These are phyloP conservation scores for Pachymerium ferrugineum DNA, from an alignment of 2,888 invertebrate species.

Conservation along the genomic window DNA sequence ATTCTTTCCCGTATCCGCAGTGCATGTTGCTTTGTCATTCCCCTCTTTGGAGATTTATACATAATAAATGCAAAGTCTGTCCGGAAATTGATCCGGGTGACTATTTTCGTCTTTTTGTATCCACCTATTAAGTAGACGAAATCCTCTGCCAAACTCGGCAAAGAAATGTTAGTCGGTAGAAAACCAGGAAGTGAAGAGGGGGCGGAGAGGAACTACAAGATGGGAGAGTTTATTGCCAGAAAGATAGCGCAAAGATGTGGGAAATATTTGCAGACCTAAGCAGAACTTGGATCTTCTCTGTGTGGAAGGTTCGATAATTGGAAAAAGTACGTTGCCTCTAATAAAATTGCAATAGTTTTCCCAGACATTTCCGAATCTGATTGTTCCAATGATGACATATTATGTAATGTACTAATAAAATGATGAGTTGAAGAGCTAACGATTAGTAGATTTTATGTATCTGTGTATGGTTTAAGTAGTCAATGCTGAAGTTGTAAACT, in stretches of 20 bases:
- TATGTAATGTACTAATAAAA: no score
- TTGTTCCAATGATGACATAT: no score
- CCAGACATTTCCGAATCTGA: no score
- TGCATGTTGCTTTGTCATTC: not conserved
- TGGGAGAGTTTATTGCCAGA: not conserved
- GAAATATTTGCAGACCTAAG: conserved; percentile 3
- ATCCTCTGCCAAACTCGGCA: conserved; percentile 1
- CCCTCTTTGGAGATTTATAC: not conserved
- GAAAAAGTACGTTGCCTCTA: no score
- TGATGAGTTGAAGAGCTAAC: no score
- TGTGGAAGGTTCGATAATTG: not conserved
- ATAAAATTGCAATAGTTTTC: no score
- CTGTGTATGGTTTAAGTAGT: no score
- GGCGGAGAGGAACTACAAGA: not conserved
- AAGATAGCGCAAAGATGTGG: not conserved
- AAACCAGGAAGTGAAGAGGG: conserved; percentile 7
- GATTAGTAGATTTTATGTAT: no score
- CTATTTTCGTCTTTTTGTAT: conserved; percentile 2
- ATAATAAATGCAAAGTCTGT: conserved; percentile 17
- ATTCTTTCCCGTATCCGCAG: not conserved
- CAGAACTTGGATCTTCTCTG: not conserved
- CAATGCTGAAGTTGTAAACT: no score
- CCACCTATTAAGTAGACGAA: conserved; percentile 12
- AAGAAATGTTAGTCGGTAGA: not conserved
- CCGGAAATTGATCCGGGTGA: conserved; percentile 21